A percentile compares a stretch with the other conserved stretches of the same genome.
Evolutionary conservation across 2,888 invertebrate genomes (phyloP).

Genomic region (Clostera curtula): DNA sequence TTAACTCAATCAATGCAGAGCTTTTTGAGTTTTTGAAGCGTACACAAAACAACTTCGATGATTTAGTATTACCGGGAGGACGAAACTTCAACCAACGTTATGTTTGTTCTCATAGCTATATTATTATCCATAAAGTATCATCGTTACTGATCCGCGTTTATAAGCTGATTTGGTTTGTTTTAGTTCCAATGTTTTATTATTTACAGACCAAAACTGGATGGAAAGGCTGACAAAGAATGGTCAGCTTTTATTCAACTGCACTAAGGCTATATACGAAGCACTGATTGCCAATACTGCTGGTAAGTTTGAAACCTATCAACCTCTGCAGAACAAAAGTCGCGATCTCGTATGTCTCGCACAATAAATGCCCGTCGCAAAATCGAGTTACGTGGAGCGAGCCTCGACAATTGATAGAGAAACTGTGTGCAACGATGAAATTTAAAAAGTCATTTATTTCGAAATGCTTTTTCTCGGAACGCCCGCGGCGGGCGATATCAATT

Average conservation of each 20-base stretch:
- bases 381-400: slow-evolving; percentile 67
- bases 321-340: slow-evolving; percentile 55
- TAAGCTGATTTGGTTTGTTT: too few species aligned
- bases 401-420: slow-evolving; percentile 74
- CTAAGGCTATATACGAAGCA: slow-evolving; percentile 18
- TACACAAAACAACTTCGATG: too few species aligned
- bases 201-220: too few species aligned
- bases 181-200: too few species aligned
- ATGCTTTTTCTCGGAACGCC: slow-evolving; percentile 71
- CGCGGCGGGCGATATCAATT: slow-evolving; percentile 70
- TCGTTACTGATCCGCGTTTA: too few species aligned
- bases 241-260: slow-evolving; percentile 7
- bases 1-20: too few species aligned
- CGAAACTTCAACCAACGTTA: too few species aligned
- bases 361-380: slow-evolving; percentile 69
- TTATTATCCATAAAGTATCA: too few species aligned
- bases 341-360: slow-evolving; percentile 61
- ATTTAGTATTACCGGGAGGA: too few species aligned
- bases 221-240: too few species aligned
- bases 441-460: slow-evolving; percentile 75
- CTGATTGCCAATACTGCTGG: slow-evolving; percentile 45
- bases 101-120: too few species aligned
- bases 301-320: slow-evolving; percentile 36
- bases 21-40: too few species aligned
- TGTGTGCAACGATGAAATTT: slow-evolving; percentile 75